Evolutionary conservation across 2,797 vertebrate species (phyloP).

Genomic region (Accipiter badius): DNA sequence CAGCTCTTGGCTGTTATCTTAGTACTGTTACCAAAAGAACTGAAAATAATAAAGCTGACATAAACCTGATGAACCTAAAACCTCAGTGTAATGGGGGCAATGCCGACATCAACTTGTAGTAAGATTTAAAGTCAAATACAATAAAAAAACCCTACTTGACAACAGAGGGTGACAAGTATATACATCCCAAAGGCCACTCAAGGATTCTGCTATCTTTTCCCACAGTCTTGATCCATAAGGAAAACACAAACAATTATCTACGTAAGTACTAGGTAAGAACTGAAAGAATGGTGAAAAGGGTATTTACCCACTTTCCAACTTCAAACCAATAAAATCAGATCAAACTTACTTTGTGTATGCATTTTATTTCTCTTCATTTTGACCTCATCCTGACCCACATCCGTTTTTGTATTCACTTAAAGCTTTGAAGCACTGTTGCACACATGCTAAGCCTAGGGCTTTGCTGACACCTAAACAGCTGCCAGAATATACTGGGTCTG

Average conservation of each 20-base stretch:
- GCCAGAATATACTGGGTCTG: not conserved
- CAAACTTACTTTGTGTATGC: not conserved
- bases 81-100: not conserved
- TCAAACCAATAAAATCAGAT: not conserved
- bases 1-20: not conserved
- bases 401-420: not conserved
- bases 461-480: not conserved
- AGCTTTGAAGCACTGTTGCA: not conserved
- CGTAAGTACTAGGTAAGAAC: not conserved
- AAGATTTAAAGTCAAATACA: not conserved
- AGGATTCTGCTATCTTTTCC: not conserved
- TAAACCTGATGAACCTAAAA: not conserved
- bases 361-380: not conserved
- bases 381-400: not conserved
- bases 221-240: not conserved
- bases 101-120: not conserved
- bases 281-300: not conserved
- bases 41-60: not conserved
- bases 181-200: not conserved
- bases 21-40: not conserved
- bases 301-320: not conserved
- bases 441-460: not conserved
- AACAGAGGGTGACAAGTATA: not conserved
- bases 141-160: not conserved
- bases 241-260: not conserved